Evolutionary conservation across 2,888 invertebrate species (phyloP), one percentile per base, ranked within the genome.

Genomic region (Agrochola lychnidis): DNA sequence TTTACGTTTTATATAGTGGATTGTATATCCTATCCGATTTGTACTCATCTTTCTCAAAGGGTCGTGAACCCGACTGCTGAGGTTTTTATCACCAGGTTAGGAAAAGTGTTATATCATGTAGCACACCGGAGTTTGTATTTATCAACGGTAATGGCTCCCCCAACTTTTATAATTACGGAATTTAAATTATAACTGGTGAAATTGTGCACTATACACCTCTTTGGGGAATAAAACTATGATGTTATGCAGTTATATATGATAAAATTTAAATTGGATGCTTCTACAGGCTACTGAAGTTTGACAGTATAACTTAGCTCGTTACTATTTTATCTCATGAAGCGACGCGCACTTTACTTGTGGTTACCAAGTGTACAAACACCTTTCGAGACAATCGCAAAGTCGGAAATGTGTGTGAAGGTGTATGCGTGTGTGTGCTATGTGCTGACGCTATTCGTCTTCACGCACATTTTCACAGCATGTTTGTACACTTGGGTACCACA

Each of bases 231-330:
- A 2, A 16, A 14, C 19, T 2, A 0, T n/a, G 22, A 10, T 22
- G 10, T 36, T 36, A 16, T 19, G n/a, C 16, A 51, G 5, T 56
- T n/a, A 30, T 10, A 4, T 45, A 45, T 42, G 69, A 70, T 56
- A 3, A 56, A 69, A 68, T 56, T 77, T 42, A 30, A 77, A 67
- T 59, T 59, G n/a, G 40, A 76, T 40, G n/a, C 9, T 36, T 9
- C 14, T 57, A 53, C n/a, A 40, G 4, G n/a, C n/a, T 36, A 40
- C 42, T 42, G 14, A 57, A 67, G 6, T 59, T 67, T 67, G 57
- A 14, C 6, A 7, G 10, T 10, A 51, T 77, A 78, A 77, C 40
- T 30, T 59, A 51, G 30, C 30, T 59, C 57, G 40, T 66, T 16
- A 48, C 4, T 48, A 16, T 22, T 22, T 51, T 51, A 51, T 51